Evolutionary conservation across 2,888 invertebrate genomes (phyloP).

Genomic region (Polydrusus pterygomalis): DNA sequence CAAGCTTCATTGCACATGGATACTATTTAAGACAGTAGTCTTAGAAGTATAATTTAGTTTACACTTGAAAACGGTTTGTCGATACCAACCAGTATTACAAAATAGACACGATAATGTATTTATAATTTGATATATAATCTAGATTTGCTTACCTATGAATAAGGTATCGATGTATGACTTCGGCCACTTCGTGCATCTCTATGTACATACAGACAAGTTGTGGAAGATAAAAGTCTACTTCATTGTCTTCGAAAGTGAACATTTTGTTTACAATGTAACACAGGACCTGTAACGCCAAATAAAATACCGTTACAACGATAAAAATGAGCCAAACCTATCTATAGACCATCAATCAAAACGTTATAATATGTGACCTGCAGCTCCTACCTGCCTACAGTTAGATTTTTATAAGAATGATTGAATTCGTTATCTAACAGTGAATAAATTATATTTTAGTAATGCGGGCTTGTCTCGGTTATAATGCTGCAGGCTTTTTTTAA

Average conservation of each 20-base stretch:
- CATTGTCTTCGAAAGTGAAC: conserved; percentile 93
- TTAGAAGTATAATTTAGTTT: no score
- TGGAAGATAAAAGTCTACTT: conserved; percentile 98
- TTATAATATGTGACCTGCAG: neutral
- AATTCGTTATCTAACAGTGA: neutral
- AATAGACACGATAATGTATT: no score
- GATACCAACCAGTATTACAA: no score
- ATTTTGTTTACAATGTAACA: conserved; percentile 98
- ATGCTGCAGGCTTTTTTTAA: neutral
- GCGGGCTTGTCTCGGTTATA: neutral
- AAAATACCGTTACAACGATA: neutral
- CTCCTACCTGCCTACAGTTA: neutral
- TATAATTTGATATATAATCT: no score
- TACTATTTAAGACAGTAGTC: no score
- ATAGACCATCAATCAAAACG: neutral
- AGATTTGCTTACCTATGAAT: conserved; percentile 85
- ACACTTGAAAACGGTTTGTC: no score
- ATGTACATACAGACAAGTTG: conserved; percentile 99
- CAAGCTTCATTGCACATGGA: no score
- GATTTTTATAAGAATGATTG: neutral
- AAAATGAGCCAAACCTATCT: neutral
- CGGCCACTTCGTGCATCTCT: conserved; percentile 97
- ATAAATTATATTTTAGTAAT: neutral
- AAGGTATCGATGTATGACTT: conserved; percentile 90
- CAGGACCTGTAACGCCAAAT: conserved; percentile 75